phyloP scores from a whole-genome alignment of 2,888 invertebrate species.

The Acanthosepion lycidas region DNA sequence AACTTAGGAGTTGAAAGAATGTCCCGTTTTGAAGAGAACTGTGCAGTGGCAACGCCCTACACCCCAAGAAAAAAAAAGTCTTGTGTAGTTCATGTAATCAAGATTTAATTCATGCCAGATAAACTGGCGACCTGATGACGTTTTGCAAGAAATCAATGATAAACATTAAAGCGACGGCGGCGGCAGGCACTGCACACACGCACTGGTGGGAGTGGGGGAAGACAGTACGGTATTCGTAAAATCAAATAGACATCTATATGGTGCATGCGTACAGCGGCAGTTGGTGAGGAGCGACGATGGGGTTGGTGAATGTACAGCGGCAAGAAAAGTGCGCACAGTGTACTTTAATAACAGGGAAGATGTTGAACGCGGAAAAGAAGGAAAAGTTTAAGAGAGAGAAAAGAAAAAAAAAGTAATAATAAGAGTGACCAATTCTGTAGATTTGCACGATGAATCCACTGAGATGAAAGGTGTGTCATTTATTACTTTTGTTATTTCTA shows the following conservation, averaged over 20 bases:
- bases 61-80: background rate
- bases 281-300: background rate
- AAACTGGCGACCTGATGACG: background rate
- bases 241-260: background rate
- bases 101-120: slow-evolving; percentile 18
- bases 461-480: background rate
- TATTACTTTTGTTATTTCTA: background rate
- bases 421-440: background rate
- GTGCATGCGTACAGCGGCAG: background rate
- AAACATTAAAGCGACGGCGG: background rate
- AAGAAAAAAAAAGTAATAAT: background rate
- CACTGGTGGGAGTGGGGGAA: background rate
- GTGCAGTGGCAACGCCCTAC: background rate
- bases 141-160: no score
- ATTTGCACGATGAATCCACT: background rate
- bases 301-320: background rate
- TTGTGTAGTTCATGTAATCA: background rate
- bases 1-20: background rate
- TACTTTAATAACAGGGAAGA: background rate
- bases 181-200: background rate
- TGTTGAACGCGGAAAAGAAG: background rate
- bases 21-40: background rate
- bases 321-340: background rate
- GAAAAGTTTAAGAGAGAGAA: background rate
- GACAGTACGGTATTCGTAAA: background rate